A percentile compares a stretch with the other conserved stretches of the same genome.
phyloP scores from a whole-genome alignment of 2,888 invertebrate genomes.

The Seladonia tumulorum region DNA sequence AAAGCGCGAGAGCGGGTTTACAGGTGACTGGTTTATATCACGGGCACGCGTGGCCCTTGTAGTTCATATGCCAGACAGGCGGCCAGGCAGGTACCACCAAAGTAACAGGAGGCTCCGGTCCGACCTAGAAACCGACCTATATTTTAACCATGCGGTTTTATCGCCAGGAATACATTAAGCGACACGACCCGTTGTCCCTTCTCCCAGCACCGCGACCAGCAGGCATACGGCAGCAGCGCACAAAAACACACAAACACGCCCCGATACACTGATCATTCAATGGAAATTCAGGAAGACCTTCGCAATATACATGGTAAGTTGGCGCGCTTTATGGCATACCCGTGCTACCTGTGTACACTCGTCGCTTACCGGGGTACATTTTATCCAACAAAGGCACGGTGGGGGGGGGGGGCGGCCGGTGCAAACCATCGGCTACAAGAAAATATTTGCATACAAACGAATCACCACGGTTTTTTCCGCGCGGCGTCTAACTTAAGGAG shows the following conservation, averaged over 20 bases:
- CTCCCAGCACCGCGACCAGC: slow-evolving; percentile 5
- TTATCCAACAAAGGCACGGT: slow-evolving; percentile 71
- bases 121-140: slow-evolving; percentile 68
- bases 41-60: slow-evolving; percentile 14
- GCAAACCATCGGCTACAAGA: slow-evolving; percentile 70
- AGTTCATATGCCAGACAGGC: slow-evolving; percentile 46
- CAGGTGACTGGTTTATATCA: slow-evolving; percentile 51
- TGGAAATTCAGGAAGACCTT: slow-evolving; percentile 73
- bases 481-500: slow-evolving; percentile 23
- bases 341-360: slow-evolving; percentile 54
- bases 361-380: slow-evolving; percentile 63
- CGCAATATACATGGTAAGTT: slow-evolving; percentile 68
- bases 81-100: slow-evolving; percentile 36
- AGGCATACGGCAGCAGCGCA: slow-evolving; percentile 31
- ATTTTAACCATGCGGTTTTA: slow-evolving; percentile 71
- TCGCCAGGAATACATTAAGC: slow-evolving; percentile 70
- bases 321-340: slow-evolving; percentile 67
- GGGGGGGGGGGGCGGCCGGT: too few species aligned
- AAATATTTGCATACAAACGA: slow-evolving; percentile 77
- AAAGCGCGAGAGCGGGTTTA: slow-evolving; percentile 38
- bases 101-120: slow-evolving; percentile 49
- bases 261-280: slow-evolving; percentile 74
- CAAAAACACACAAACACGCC: slow-evolving; percentile 63
- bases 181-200: slow-evolving; percentile 45
- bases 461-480: slow-evolving; percentile 65